Percentiles rank a stretch among this genome's conserved stretches.
Conservation (phyloP, 2,797 vertebrate genomes). For the Chrosomus eos region DNA sequence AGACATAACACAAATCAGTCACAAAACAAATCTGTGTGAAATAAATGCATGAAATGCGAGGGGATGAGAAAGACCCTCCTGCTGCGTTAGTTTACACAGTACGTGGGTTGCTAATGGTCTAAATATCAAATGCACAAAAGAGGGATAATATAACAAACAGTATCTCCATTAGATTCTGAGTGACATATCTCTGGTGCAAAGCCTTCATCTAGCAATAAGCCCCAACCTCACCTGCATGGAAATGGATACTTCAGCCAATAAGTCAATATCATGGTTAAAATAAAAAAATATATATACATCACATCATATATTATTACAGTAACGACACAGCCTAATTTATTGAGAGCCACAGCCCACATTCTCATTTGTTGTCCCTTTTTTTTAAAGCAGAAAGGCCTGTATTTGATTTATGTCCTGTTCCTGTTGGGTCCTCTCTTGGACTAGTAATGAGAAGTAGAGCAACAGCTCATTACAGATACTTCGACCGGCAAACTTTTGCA, state of each 20-base stretch:
- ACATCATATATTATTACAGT: conserved; percentile 31
- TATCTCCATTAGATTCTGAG: conserved; percentile 42
- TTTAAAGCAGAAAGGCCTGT: conserved; percentile 36
- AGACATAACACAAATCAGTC: conserved; percentile 43
- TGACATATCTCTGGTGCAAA: conserved; percentile 27
- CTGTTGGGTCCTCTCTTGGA: conserved; percentile 45
- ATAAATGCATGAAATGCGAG: conserved; percentile 24
- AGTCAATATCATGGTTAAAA: conserved; percentile 27
- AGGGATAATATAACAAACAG: conserved; percentile 41
- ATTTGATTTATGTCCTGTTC: conserved; percentile 57
- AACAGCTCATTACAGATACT: conserved; percentile 58
- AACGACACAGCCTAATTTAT: conserved; percentile 37
- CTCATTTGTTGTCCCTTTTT: conserved; percentile 43
- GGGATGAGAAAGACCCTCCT: conserved; percentile 41
- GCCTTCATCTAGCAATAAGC: conserved; percentile 25
- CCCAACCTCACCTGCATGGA: conserved; percentile 6
- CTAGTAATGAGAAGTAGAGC: conserved; percentile 59
- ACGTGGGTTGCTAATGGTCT: conserved; percentile 43
- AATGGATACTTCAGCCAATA: conserved; percentile 23
- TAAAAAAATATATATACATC: neutral
- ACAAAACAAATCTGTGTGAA: conserved; percentile 43
- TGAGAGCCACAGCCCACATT: conserved; percentile 42
- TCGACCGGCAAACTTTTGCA: conserved; percentile 51
- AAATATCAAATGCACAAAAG: conserved; percentile 32
- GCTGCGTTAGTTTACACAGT: conserved; percentile 30